phyloP scores from a whole-genome alignment of 1,140 invertebrate genomes.

The Drosophila kepulauana region DNA sequence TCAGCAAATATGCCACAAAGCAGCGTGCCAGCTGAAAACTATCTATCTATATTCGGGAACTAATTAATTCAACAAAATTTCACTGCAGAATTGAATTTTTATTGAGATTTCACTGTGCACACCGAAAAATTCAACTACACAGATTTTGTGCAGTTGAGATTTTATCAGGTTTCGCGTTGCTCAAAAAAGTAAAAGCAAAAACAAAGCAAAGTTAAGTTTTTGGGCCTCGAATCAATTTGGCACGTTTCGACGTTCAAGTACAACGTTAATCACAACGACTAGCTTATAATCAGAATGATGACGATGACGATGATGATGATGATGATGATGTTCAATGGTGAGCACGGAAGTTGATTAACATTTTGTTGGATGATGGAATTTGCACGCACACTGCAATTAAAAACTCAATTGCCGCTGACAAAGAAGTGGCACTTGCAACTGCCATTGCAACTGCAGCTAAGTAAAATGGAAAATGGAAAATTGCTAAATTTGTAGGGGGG shows the following conservation, averaged over 20 bases:
- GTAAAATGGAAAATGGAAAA: neutral
- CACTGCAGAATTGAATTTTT: neutral
- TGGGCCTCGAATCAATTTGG: neutral
- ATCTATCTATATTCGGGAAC: no score
- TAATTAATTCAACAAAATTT: neutral
- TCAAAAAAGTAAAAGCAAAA: neutral
- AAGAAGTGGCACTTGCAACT: neutral
- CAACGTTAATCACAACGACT: neutral
- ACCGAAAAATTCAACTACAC: neutral
- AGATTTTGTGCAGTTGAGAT: neutral
- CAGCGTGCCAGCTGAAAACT: no score
- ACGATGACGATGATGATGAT: neutral
- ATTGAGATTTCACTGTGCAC: neutral
- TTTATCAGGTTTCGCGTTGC: neutral
- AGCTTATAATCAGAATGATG: neutral
- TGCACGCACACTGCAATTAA: slow-evolving; percentile 32
- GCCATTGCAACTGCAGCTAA: neutral
- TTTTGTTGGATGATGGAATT: slow-evolving; percentile 21
- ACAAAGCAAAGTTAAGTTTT: neutral
- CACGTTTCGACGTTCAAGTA: neutral
- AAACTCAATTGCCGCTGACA: neutral
- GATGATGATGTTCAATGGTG: neutral
- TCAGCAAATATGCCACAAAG: no score
- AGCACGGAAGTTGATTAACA: slow-evolving; percentile 8
- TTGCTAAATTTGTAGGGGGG: slow-evolving; percentile 3